Evolutionary conservation across 2,888 invertebrate genomes (phyloP).

Genomic region (Andrena dorsata): DNA sequence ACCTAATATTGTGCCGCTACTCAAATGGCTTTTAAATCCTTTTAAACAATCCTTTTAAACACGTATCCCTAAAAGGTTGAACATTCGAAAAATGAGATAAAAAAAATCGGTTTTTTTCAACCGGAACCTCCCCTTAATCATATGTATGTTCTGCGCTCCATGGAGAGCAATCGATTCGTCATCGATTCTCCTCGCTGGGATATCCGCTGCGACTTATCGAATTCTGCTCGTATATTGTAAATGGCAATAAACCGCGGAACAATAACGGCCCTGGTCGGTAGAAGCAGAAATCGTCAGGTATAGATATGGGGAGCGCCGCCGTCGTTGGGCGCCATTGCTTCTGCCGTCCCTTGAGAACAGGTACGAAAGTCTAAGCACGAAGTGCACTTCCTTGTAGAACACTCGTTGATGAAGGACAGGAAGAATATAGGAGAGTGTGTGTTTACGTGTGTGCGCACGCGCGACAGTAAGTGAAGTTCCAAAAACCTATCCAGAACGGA

Average conservation of each 20-base stretch:
- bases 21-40: too few relatives aligned
- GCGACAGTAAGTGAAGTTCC: slow-evolving; percentile 46
- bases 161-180: too few relatives aligned
- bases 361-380: slow-evolving; percentile 72
- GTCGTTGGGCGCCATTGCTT: slow-evolving; percentile 22
- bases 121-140: too few relatives aligned
- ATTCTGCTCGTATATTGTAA: not conserved
- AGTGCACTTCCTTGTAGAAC: slow-evolving; percentile 79
- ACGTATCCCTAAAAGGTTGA: too few relatives aligned
- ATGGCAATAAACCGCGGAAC: slow-evolving; percentile 23
- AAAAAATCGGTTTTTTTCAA: too few relatives aligned
- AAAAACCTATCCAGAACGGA: slow-evolving; percentile 21
- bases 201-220: slow-evolving; percentile 14
- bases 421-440: slow-evolving; percentile 52
- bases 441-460: not conserved
- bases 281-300: slow-evolving; percentile 39
- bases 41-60: too few relatives aligned
- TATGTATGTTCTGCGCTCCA: too few relatives aligned
- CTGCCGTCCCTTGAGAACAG: slow-evolving; percentile 49
- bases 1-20: too few relatives aligned
- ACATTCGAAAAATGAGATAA: too few relatives aligned
- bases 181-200: too few relatives aligned
- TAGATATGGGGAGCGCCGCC: not conserved
- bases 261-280: slow-evolving; percentile 10
- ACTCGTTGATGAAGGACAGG: slow-evolving; percentile 62